Conservation (phyloP, 2,888 invertebrate species). For the Calliopum simillimum region DNA sequence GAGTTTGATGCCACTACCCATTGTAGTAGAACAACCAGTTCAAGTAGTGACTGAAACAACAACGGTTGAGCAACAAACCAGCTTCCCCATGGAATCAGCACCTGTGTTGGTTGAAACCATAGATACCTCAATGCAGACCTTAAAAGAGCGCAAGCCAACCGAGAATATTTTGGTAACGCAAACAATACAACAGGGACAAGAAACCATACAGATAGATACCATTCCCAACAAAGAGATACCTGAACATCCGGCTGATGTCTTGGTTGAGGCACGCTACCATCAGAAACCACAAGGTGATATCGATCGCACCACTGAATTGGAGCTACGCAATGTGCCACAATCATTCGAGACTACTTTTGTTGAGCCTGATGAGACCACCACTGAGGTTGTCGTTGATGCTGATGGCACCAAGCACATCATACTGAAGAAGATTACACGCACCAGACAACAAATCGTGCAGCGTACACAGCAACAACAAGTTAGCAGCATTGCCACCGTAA, state of each 20-base stretch:
- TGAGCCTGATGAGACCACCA: conserved; percentile 85
- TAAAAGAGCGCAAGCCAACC: conserved; percentile 67
- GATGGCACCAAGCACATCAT: conserved; percentile 86
- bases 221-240: conserved; percentile 71
- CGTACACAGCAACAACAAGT: conserved; percentile 71
- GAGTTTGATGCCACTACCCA: conserved; percentile 65
- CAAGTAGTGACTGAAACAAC: conserved; percentile 53
- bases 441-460: conserved; percentile 76
- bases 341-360: conserved; percentile 85
- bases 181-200: conserved; percentile 73
- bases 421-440: conserved; percentile 78
- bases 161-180: conserved; percentile 78
- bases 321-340: conserved; percentile 79
- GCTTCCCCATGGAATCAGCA: conserved; percentile 62
- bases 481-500: conserved; percentile 70
- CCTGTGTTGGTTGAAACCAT: conserved; percentile 52
- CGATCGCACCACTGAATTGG: conserved; percentile 75
- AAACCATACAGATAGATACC: conserved; percentile 80
- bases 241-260: conserved; percentile 72
- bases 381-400: conserved; percentile 81
- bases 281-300: conserved; percentile 69
- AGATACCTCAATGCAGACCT: conserved; percentile 63
- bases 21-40: conserved; percentile 62
- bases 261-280: conserved; percentile 80
- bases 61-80: conserved; percentile 74